These are phyloP conservation scores for Paraplagusia blochii DNA, from an alignment of 2,113 vertebrate species.

Conservation along the genomic window DNA sequence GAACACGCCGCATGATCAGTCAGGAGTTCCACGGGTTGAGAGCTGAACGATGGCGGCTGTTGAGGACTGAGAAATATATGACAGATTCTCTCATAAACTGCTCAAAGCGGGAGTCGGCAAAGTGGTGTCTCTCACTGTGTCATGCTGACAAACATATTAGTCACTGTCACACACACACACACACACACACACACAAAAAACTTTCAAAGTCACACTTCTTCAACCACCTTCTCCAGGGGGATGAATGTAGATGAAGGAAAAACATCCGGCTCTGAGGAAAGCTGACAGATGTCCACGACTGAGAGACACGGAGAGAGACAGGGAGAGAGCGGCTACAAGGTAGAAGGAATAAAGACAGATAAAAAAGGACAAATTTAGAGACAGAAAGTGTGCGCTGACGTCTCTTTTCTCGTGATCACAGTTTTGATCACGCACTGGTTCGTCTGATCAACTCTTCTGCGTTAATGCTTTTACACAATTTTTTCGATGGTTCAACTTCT, in stretches of 20 bases:
- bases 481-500: too few relatives aligned
- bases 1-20: constrained; percentile 64
- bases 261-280: constrained; percentile 60
- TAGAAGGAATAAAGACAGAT: constrained; percentile 5
- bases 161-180: constrained; percentile 30
- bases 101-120: constrained; percentile 50
- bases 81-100: constrained; percentile 64
- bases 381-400: not conserved
- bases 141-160: constrained; percentile 64
- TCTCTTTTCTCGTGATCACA: constrained; percentile 2
- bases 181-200: constrained; percentile 43
- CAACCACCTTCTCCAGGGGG: constrained; percentile 60
- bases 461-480: too few relatives aligned
- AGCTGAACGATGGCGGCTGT: constrained; percentile 54
- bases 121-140: constrained; percentile 44
- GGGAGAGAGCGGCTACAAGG: constrained; percentile 25
- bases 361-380: constrained; percentile 14
- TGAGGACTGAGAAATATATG: constrained; percentile 56
- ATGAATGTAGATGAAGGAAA: constrained; percentile 53
- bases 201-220: constrained; percentile 67
- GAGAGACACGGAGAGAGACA: constrained; percentile 6
- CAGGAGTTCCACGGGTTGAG: constrained; percentile 59
- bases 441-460: too few relatives aligned
- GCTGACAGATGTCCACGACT: constrained; percentile 54
- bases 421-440: too few relatives aligned